phyloP scores from a whole-genome alignment of 2,797 vertebrate genomes.

The Pangasius mekongensis region DNA sequence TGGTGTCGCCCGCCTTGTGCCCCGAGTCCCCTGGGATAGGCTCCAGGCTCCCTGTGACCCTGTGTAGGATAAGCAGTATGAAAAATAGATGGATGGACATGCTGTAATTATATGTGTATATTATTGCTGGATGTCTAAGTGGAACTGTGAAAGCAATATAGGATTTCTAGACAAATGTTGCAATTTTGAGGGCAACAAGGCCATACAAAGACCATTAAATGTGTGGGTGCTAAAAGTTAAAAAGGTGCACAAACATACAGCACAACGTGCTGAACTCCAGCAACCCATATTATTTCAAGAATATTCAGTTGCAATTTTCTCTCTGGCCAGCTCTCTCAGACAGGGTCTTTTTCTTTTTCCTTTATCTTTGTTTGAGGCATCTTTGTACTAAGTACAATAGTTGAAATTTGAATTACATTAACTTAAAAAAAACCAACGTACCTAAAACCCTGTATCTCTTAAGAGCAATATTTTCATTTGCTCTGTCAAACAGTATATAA shows the following conservation, averaged over 20 bases:
- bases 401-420: neutral
- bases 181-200: neutral
- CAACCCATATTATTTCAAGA: neutral
- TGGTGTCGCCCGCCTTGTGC: too few relatives aligned
- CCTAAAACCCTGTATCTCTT: neutral
- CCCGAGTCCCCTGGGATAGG: too few relatives aligned
- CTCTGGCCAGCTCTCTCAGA: too few relatives aligned
- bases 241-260: too few relatives aligned
- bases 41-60: too few relatives aligned
- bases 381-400: neutral
- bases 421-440: neutral
- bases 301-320: neutral
- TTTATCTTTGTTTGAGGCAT: too few relatives aligned
- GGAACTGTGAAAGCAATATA: neutral
- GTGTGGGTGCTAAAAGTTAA: neutral
- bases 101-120: neutral
- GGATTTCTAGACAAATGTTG: neutral
- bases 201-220: neutral
- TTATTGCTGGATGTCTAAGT: neutral
- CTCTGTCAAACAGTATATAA: too few relatives aligned
- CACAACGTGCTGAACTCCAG: too few relatives aligned
- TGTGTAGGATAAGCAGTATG: too few relatives aligned
- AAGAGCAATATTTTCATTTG: neutral
- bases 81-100: too few relatives aligned
- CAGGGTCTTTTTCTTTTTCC: too few relatives aligned